Conservation (phyloP, 2,888 invertebrate genomes). For the Pycnomerus fuliginosus region DNA sequence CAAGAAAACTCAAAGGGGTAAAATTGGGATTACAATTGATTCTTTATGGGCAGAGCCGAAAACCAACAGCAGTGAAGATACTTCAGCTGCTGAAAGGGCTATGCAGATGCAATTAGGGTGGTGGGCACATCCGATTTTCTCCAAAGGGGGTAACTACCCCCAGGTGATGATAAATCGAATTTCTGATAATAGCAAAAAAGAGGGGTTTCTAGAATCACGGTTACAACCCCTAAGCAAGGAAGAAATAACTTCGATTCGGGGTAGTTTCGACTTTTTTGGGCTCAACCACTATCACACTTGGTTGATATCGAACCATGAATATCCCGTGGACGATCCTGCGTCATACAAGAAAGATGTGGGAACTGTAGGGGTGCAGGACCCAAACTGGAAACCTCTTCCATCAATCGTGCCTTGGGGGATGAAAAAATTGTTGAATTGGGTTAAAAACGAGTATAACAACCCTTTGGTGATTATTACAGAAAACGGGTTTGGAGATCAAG, state of each 20-base stretch:
- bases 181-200: constrained; percentile 47
- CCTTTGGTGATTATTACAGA: constrained; percentile 61
- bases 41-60: constrained; percentile 59
- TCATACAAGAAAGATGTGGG: constrained; percentile 42
- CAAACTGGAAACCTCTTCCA: constrained; percentile 57
- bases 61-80: constrained; percentile 54
- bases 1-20: constrained; percentile 50
- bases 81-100: constrained; percentile 57
- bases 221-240: constrained; percentile 52
- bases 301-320: constrained; percentile 46
- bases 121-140: constrained; percentile 55
- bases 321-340: constrained; percentile 44
- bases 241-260: constrained; percentile 53
- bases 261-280: constrained; percentile 65
- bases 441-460: constrained; percentile 49
- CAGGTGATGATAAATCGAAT: constrained; percentile 53
- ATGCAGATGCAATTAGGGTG: constrained; percentile 57
- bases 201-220: constrained; percentile 52
- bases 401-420: constrained; percentile 62
- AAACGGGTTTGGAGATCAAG: constrained; percentile 60
- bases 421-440: constrained; percentile 57
- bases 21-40: constrained; percentile 60
- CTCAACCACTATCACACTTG: constrained; percentile 64
- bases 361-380: constrained; percentile 42
- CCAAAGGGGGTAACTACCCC: constrained; percentile 56